phyloP scores from a whole-genome alignment of 2,888 invertebrate genomes.

The Seladonia tumulorum region DNA sequence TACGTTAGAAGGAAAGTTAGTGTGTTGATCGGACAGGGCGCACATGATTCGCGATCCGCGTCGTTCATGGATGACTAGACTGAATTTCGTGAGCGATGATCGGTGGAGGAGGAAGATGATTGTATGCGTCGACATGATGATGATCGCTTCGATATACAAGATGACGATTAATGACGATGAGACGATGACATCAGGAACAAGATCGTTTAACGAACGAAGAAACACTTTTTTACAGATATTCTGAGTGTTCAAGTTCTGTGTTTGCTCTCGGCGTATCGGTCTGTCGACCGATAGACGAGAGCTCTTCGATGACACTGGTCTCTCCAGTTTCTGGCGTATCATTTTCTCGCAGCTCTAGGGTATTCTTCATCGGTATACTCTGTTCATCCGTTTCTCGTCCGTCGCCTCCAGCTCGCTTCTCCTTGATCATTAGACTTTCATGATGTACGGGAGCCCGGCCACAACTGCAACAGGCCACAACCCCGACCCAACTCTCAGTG shows the following conservation, averaged over 20 bases:
- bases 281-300: slow-evolving; percentile 27
- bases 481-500: slow-evolving; percentile 70
- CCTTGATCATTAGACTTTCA: slow-evolving; percentile 78
- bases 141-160: slow-evolving; percentile 49
- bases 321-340: neutral
- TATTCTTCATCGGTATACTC: slow-evolving; percentile 36
- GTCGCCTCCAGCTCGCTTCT: slow-evolving; percentile 44
- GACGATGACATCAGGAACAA: slow-evolving; percentile 57
- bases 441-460: slow-evolving; percentile 82
- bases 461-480: slow-evolving; percentile 82
- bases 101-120: slow-evolving; percentile 60
- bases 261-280: neutral
- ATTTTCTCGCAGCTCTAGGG: slow-evolving; percentile 17
- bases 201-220: slow-evolving; percentile 53
- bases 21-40: neutral
- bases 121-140: slow-evolving; percentile 46
- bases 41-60: slow-evolving; percentile 23
- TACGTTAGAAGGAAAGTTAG: neutral
- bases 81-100: slow-evolving; percentile 40
- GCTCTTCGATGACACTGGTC: neutral
- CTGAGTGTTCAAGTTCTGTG: neutral
- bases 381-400: slow-evolving; percentile 40
- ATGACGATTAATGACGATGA: slow-evolving; percentile 55
- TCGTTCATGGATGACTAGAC: slow-evolving; percentile 27
- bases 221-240: slow-evolving; percentile 24